Evolutionary conservation across 2,888 invertebrate genomes (phyloP).

Genomic region (Buathra laborator): DNA sequence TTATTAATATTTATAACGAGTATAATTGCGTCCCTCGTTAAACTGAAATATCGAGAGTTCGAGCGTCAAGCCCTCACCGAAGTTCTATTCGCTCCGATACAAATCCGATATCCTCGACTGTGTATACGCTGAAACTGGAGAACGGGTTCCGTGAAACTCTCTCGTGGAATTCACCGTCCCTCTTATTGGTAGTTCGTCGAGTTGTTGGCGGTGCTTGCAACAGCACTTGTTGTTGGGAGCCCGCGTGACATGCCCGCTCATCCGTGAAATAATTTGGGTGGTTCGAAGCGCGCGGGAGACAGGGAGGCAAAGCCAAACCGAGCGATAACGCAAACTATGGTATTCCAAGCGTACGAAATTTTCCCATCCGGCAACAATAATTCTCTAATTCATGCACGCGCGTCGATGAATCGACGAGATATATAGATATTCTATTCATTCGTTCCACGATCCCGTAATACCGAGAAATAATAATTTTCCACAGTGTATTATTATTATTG

Average conservation of each 20-base stretch:
- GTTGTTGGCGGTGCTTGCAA: conserved; percentile 30
- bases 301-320: not conserved
- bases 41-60: conserved; percentile 23
- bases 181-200: conserved; percentile 33
- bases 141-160: not conserved
- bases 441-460: not conserved
- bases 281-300: conserved; percentile 15
- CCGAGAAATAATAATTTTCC: not conserved
- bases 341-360: conserved; percentile 15
- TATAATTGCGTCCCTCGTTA: conserved; percentile 36
- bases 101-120: not conserved
- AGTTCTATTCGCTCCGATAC: conserved; percentile 15
- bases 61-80: not conserved
- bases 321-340: conserved; percentile 21
- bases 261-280: conserved; percentile 65
- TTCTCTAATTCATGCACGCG: conserved; percentile 23
- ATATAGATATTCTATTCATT: conserved; percentile 1
- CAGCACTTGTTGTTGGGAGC: conserved; percentile 39
- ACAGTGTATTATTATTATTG: not conserved
- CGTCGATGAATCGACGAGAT: conserved; percentile 1
- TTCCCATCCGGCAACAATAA: conserved; percentile 36
- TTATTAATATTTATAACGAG: conserved; percentile 44
- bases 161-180: conserved; percentile 17
- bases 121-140: not conserved
- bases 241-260: conserved; percentile 55